Evolutionary conservation across 1,140 invertebrate species (phyloP).

Genomic region (Eufriesea mexicana): DNA sequence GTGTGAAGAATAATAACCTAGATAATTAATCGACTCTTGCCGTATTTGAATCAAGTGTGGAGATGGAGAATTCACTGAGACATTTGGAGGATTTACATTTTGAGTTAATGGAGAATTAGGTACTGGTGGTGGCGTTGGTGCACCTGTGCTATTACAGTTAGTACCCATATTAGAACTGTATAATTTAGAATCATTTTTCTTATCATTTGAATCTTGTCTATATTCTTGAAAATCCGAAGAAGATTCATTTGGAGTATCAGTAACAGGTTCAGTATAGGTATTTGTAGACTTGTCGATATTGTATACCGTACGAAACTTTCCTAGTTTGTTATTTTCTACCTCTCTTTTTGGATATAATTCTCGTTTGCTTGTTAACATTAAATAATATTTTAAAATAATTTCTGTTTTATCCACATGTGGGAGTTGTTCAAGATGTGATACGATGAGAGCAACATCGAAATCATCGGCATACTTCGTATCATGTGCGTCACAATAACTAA

Average conservation of each 20-base stretch:
- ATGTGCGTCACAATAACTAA: constrained; percentile 85
- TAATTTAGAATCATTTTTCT: neutral
- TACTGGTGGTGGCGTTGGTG: constrained; percentile 79
- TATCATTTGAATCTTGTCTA: constrained; percentile 3
- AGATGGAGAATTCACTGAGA: constrained; percentile 44
- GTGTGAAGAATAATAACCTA: constrained; percentile 90
- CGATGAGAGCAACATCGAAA: constrained; percentile 88
- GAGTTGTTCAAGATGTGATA: constrained; percentile 83
- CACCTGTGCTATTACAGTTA: constrained; percentile 55
- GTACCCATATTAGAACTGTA: neutral
- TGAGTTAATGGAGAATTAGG: constrained; percentile 75
- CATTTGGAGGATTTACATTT: constrained; percentile 62
- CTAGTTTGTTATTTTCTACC: constrained; percentile 85
- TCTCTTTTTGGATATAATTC: constrained; percentile 88
- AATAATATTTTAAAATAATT: constrained; percentile 88
- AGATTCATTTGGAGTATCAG: constrained; percentile 4
- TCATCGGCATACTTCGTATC: constrained; percentile 86
- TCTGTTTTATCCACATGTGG: constrained; percentile 77
- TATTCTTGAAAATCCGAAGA: neutral
- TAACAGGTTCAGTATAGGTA: constrained; percentile 68
- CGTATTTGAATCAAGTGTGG: constrained; percentile 79
- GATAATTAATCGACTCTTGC: constrained; percentile 88
- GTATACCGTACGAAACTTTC: constrained; percentile 86
- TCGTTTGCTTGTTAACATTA: constrained; percentile 87
- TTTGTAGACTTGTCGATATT: constrained; percentile 75